Evolutionary conservation across 2,888 invertebrate species (phyloP), one percentile per base, ranked within the genome.

Genomic region (Morpho deidamia): DNA sequence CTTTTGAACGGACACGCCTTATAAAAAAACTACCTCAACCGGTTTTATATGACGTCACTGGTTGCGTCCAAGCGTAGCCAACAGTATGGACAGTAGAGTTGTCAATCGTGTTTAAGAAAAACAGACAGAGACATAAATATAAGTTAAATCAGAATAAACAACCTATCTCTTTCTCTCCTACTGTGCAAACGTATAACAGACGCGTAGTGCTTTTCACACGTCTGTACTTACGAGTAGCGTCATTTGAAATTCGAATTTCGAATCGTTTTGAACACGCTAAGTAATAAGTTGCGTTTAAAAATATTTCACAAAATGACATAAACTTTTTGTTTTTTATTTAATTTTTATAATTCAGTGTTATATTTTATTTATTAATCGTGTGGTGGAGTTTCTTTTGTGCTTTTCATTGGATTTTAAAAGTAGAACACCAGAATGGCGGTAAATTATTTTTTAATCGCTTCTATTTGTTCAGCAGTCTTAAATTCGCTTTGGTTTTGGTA

Each of bases 201-300:
- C 40, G 49, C 42, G 42, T 33, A 41, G 49, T 14, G 14, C 35
- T n/a, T 23, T 23, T 7, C 11, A 12, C 57, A 60, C 51, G 44
- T 44, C 37, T 42, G 55, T 58, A 58, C 12, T 12, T 61, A 56
- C 51, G 23, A 62, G 59, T 61, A 63, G 62, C 66, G 62, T 66
- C 67, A 68, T 68, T 71, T 62, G 63, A 70, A 71, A 66, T 67
- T 70, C 65, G 63, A 62, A 65, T 62, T 67, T 70, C 63, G 62
- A 60, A 61, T 63, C 60, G 62, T 54, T 62, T 61, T 56, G 42
- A 53, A 52, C 51, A 59, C 60, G 46, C 34, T 11, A 40, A 51
- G 50, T 53, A 48, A 56, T 14, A 11, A 45, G 52, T 48, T 44
- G 51, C 51, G 55, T 49, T 53, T 44, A 44, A 51, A 45, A 44